Base-by-base conservation (phyloP, 2,113 vertebrate genomes). In the Muscicapa adusta region DNA sequence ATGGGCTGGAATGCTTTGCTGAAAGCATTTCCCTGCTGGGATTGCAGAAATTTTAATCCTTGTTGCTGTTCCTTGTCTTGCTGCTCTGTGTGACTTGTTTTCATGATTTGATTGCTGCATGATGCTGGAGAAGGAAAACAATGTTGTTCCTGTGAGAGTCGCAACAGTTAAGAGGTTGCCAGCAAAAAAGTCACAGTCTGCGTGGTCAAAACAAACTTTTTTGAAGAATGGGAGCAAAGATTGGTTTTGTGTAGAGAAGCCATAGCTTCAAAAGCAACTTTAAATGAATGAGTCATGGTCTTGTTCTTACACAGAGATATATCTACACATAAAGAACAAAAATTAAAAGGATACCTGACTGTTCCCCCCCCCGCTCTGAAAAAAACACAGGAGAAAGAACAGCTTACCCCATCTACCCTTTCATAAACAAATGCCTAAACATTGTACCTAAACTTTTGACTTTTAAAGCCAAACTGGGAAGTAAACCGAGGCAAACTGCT, bases 281-380 rank as follows among this genome's bases (percentile, higher is more conserved):
- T 14, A 58, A 85, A 48, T 45, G 17, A 73, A 45, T 26, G 15
- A 81, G 12, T 77, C 4, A 22, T 40, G 42, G 18, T 71, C 20
- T 22, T 8, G 4, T 80, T 91, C 51, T 73, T 71, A 54, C 9
- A 33, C 13, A 68, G 18, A 18, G 29, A 22, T 50, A 36, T 82
- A 56, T 36, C 23, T 12, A n/a, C 8, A 33, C 12, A n/a, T 28
- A 33, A 75, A 79, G 48, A 57, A 25, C 4, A 84, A 40, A 65
- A 77, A 60, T 51, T 10, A n/a, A 60, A 72, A 58, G 17, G 42
- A 43, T 12, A 26, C 75, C 36, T 38, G 36, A 36, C 23, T 34
- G 7, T 42, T 50, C 5, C 9, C 5, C 2, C 3, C 1, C 12
- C n/a, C n/a, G n/a, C n/a, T n/a, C 4, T 24, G 13, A 42, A 22